Percentiles rank a stretch among this genome's conserved stretches.
These are phyloP conservation scores for Rhinolophus ferrumequinum DNA, from an alignment of 2,113 vertebrate species.

Conservation along the genomic window DNA sequence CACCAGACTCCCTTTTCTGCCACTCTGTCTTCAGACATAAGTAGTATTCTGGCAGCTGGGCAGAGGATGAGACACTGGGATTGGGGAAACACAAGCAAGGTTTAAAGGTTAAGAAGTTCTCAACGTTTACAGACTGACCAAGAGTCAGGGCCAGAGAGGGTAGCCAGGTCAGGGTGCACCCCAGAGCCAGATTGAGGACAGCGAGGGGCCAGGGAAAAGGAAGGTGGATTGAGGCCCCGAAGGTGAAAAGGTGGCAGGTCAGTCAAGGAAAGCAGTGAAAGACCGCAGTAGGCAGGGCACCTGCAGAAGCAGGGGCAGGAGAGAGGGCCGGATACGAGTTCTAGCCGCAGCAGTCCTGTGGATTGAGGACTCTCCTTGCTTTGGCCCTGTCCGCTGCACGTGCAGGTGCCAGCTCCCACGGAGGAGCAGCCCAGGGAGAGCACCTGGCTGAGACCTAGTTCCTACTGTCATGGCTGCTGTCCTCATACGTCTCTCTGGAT, in stretches of 20 bases:
- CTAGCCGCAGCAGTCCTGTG: not conserved
- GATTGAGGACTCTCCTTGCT: not conserved
- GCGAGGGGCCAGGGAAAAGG: not conserved
- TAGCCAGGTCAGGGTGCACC: not conserved
- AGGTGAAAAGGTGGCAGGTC: not conserved
- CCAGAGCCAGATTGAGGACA: not conserved
- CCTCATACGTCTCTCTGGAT: not conserved
- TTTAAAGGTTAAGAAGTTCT: constrained; percentile 46
- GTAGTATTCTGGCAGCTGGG: constrained; percentile 27
- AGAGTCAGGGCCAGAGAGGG: not conserved
- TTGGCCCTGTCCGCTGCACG: not conserved
- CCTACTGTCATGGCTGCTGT: not conserved
- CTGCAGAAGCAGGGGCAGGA: not conserved
- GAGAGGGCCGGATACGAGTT: not conserved
- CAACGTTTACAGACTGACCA: not conserved
- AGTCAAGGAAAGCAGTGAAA: not conserved
- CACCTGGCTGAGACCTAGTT: not conserved
- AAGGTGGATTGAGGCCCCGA: not conserved
- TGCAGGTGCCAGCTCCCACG: not conserved
- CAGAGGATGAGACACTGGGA: constrained; percentile 21
- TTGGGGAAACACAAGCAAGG: constrained; percentile 38
- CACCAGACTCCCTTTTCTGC: not conserved
- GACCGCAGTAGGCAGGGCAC: not conserved
- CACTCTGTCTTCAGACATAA: constrained; percentile 28
- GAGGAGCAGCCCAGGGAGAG: not conserved